Evolutionary conservation across 2,888 invertebrate species (phyloP).

Genomic region (Rhagophthalmus giganteus): DNA sequence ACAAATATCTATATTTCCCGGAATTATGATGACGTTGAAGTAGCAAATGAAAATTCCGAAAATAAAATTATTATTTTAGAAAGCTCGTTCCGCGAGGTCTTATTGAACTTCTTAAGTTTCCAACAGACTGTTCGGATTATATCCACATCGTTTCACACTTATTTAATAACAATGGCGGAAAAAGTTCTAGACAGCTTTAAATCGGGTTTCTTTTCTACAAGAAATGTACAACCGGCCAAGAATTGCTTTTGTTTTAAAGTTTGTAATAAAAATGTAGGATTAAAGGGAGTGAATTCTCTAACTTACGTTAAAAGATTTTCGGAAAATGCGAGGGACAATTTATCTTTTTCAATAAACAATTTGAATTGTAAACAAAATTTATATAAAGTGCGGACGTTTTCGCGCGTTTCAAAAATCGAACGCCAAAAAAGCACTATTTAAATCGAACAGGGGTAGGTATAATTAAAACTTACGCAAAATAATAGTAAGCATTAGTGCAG

Average conservation of each 20-base stretch:
- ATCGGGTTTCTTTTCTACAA: constrained; percentile 27
- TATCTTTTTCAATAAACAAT: too few relatives aligned
- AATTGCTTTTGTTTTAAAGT: constrained; percentile 7
- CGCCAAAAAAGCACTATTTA: constrained; percentile 12
- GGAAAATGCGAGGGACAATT: too few relatives aligned
- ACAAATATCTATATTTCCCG: too few relatives aligned
- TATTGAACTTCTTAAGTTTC: constrained; percentile 36
- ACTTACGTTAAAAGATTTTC: too few relatives aligned
- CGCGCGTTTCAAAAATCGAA: constrained; percentile 8
- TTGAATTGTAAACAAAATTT: too few relatives aligned
- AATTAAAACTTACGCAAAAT: constrained; percentile 43
- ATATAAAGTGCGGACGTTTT: not conserved
- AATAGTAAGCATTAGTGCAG: constrained; percentile 46
- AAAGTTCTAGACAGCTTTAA: constrained; percentile 40
- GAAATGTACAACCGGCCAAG: constrained; percentile 15
- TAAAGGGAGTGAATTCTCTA: too few relatives aligned
- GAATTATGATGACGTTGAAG: too few relatives aligned
- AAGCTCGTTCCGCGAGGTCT: constrained; percentile 12
- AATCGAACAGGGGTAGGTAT: constrained; percentile 7
- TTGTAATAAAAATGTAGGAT: too few relatives aligned
- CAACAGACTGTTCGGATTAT: constrained; percentile 47
- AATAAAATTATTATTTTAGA: constrained; percentile 11
- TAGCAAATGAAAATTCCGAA: constrained; percentile 19
- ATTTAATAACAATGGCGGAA: constrained; percentile 51
- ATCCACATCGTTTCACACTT: constrained; percentile 49